Evolutionary conservation across 2,888 invertebrate genomes (phyloP), one percentile per base, ranked within the genome.

Genomic region (Torymus texanus): DNA sequence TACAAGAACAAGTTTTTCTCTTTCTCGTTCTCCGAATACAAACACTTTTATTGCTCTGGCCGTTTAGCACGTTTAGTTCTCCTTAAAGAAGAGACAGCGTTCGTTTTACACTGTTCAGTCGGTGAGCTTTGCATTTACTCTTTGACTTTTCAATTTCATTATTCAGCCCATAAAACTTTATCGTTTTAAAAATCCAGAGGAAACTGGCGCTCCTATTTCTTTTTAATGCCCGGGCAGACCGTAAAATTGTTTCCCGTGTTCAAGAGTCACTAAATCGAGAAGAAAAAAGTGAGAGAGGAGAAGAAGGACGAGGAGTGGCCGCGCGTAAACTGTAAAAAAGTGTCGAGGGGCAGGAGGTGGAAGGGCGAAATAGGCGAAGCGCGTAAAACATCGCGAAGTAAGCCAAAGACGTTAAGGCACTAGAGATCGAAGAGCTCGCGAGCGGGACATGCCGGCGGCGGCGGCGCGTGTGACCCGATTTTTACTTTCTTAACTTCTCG

Each of bases 401-500:
- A 75, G 75, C 21, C 75, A 75, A 75, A 71, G 77, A 50, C 71
- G 77, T 65, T 71, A 71, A 76, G 59, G 50, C 21, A 2, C 55
- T 4, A 18, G 55, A 29, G 59, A 29, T 24, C 21, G 58, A 53
- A 24, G 29, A 16, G 67, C 8, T 59, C 72, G 58, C n/a, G 12
- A 12, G 1, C 41, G 55, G 24, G 62, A 16, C n/a, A 29, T 1
- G 53, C n/a, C 41, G 41, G 21, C 41, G 41, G 21, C 41, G 41
- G 41, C 41, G 41, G 58, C 29, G 63, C 68, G 65, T 65, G 65
- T 77, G 77, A 77, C 77, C 77, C 71, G 65, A 71, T 77, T 77
- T 65, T 65, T 71, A 77, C 65, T 65, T 77, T 77, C 63, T 77
- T 77, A 77, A 65, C 77, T 70, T 56, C 21, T 5, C 53, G 76